A percentile compares a stretch with the other conserved stretches of the same genome.
Conservation (phyloP, 1,140 invertebrate genomes). For the Diabrotica undecimpunctata region DNA sequence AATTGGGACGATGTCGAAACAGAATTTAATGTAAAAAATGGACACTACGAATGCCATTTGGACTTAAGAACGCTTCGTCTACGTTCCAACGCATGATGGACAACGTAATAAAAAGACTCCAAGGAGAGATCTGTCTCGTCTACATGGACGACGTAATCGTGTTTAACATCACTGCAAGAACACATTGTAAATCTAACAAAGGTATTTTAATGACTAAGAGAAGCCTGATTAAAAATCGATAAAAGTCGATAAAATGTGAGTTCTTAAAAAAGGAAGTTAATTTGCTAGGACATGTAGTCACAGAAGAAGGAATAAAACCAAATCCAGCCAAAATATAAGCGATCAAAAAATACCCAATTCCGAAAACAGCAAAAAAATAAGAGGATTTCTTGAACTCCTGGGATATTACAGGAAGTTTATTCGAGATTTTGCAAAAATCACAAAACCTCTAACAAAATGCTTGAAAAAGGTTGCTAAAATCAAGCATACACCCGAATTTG, state of each 20-base stretch:
- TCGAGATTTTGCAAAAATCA: too few species aligned
- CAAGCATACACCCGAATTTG: too few species aligned
- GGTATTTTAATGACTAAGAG: background rate
- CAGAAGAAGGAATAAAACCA: background rate
- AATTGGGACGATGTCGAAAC: background rate
- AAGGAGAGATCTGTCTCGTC: background rate
- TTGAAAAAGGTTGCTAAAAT: too few species aligned
- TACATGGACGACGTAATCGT: background rate
- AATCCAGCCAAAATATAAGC: background rate
- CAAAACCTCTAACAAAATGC: too few species aligned
- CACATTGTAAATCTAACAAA: background rate
- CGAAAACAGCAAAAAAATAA: constrained; percentile 29
- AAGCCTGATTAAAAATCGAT: background rate
- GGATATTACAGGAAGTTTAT: constrained; percentile 45
- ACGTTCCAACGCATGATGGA: background rate
- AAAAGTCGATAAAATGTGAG: background rate
- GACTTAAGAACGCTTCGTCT: background rate
- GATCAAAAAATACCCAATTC: background rate
- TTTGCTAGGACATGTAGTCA: background rate
- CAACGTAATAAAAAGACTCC: background rate
- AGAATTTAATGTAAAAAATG: background rate
- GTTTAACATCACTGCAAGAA: background rate
- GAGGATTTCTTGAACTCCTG: constrained; percentile 38
- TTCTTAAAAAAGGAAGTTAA: background rate
- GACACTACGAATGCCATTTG: background rate